A percentile compares a stretch with the other conserved stretches of the same genome.
phyloP scores from a whole-genome alignment of 1,140 invertebrate genomes.

The Drosophila pallidifrons region DNA sequence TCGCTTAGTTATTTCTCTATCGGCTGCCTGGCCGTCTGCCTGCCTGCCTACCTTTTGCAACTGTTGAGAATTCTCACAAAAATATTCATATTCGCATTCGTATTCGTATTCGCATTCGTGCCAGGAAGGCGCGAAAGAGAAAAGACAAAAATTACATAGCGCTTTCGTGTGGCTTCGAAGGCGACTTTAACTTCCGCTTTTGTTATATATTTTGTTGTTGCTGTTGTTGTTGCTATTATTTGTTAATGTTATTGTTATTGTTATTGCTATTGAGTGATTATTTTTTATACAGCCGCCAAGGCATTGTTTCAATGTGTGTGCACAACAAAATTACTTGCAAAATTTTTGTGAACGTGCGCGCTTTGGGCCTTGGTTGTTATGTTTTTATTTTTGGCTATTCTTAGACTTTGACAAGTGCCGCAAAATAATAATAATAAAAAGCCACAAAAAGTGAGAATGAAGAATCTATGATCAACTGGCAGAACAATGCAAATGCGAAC shows the following conservation, averaged over 20 bases:
- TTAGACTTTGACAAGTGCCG: constrained; percentile 48
- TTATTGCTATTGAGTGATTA: constrained; percentile 74
- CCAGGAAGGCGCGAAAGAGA: constrained; percentile 76
- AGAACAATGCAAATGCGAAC: constrained; percentile 29
- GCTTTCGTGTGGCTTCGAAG: constrained; percentile 59
- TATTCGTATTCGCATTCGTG: constrained; percentile 65
- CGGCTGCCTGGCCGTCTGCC: constrained; percentile 25
- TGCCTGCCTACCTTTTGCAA: constrained; percentile 43
- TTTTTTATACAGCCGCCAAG: constrained; percentile 65
- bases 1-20: constrained; percentile 66
- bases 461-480: constrained; percentile 1
- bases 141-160: constrained; percentile 74
- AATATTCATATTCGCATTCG: constrained; percentile 52
- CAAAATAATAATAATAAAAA: constrained; percentile 8
- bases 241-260: constrained; percentile 44
- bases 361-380: constrained; percentile 52
- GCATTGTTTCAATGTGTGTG: constrained; percentile 67
- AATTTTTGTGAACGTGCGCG: constrained; percentile 61
- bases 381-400: constrained; percentile 41
- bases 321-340: constrained; percentile 71
- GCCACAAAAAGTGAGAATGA: neutral
- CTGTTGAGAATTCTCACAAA: constrained; percentile 77
- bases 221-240: constrained; percentile 20
- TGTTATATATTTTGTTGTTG: constrained; percentile 54
- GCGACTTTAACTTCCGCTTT: constrained; percentile 64